These are phyloP conservation scores for Bothrops alternatus DNA, from an alignment of 2,797 vertebrate species.

Conservation along the genomic window DNA sequence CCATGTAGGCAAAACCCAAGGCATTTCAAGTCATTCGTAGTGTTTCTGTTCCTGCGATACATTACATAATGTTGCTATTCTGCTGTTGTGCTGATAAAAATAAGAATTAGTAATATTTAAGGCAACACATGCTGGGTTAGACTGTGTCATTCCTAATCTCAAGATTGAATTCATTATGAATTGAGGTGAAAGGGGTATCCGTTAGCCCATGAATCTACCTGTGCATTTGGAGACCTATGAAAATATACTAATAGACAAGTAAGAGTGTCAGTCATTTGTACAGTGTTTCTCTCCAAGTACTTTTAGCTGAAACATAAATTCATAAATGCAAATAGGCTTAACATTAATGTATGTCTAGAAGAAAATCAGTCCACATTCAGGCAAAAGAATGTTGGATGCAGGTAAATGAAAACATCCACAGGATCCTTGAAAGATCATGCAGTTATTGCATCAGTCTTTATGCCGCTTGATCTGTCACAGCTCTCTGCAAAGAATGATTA, in stretches of 20 bases:
- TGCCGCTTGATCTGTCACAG: neutral
- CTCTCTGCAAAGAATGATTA: neutral
- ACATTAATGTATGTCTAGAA: neutral
- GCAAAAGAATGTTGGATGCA: neutral
- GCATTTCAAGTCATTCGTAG: constrained; percentile 63
- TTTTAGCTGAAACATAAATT: neutral
- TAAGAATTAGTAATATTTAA: constrained; percentile 60
- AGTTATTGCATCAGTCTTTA: neutral
- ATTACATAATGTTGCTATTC: constrained; percentile 53
- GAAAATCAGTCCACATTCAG: neutral
- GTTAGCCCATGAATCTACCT: neutral
- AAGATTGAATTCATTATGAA: constrained; percentile 49
- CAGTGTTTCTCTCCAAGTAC: neutral
- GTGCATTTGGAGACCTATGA: constrained; percentile 39
- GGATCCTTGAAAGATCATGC: neutral
- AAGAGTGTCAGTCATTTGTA: neutral
- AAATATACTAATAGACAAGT: constrained; percentile 16
- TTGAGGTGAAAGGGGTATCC: constrained; percentile 38
- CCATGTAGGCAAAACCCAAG: constrained; percentile 58
- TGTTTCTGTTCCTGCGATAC: constrained; percentile 40
- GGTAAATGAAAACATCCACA: neutral
- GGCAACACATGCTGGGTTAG: constrained; percentile 43
- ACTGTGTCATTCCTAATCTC: constrained; percentile 44
- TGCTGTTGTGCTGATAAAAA: constrained; percentile 48
- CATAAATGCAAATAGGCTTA: neutral